Evolutionary conservation across 2,888 invertebrate species (phyloP).

Genomic region (Ectobius pallidus): DNA sequence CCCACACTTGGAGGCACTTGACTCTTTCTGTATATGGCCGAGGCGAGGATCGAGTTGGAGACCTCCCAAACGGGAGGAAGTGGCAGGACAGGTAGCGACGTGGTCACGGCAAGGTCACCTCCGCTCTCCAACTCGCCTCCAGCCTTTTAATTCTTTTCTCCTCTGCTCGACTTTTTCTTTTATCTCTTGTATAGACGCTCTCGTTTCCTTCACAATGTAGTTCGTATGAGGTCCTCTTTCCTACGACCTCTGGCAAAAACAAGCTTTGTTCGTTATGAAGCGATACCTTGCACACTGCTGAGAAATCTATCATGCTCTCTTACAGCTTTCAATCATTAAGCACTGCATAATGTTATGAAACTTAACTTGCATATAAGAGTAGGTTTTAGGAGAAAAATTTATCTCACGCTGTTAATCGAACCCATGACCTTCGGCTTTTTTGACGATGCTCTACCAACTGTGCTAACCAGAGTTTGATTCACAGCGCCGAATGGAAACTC

Average conservation of each 20-base stretch:
- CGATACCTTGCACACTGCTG: neutral
- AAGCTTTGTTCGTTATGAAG: neutral
- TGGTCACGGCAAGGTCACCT: conserved; percentile 25
- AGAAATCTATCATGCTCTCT: too few relatives aligned
- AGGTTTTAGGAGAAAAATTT: too few relatives aligned
- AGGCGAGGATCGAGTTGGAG: neutral
- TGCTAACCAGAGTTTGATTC: too few relatives aligned
- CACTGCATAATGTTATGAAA: neutral
- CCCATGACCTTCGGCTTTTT: too few relatives aligned
- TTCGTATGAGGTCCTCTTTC: neutral
- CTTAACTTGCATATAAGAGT: too few relatives aligned
- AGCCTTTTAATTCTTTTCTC: conserved; percentile 1
- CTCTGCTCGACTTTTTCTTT: conserved; percentile 12
- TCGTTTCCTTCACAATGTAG: conserved; percentile 26
- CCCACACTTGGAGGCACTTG: too few relatives aligned
- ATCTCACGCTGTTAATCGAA: too few relatives aligned
- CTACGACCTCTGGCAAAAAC: neutral
- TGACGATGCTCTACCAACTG: too few relatives aligned
- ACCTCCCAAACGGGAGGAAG: neutral
- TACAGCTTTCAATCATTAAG: too few relatives aligned
- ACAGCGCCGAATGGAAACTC: too few relatives aligned
- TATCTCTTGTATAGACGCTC: conserved; percentile 9
- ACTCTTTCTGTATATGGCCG: too few relatives aligned
- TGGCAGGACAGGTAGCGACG: neutral
- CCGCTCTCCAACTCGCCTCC: neutral